Base-by-base conservation (phyloP, 2,113 vertebrate genomes). In the Lepisosteus oculatus region DNA sequence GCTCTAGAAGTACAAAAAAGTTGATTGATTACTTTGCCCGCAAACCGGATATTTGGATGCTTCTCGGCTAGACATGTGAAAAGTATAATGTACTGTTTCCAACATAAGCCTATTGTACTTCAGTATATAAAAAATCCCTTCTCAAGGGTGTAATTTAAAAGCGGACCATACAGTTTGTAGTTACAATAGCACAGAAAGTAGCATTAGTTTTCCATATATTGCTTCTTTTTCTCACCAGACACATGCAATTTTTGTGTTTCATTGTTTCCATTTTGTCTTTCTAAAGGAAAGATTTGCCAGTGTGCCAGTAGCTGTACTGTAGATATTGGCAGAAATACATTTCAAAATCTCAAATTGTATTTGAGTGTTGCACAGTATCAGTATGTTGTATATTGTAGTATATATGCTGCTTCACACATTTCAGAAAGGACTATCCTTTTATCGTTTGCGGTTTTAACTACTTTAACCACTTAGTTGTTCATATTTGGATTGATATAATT, bases 311-410 rank as follows among this genome's bases (percentile, higher is more conserved):
- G 51, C 69, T 77, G 55, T 78, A 72, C 74, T 75, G 77, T 79
- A 47, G 76, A 71, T 73, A 66, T 80, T 80, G 62, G 76, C 72
- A 72, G 73, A 79, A 77, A 43, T 55, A 66, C 78, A 82, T 68
- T 77, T 65, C 41, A 12, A 70, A 67, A 77, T 72, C 72, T 79
- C 76, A 65, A 75, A 43, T 77, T 78, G 73, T 84, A 83, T 77
- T 77, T 70, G 85, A 85, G 81, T 89, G 78, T 84, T 76, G 79
- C 88, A 84, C 83, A 86, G 84, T 88, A 81, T 85, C 80, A 15
- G 80, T 87, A 81, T 82, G 77, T 88, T 84, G 80, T 88, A 81
- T 85, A 79, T 62, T 74, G 67, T 82, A 78, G 71, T 65, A 73
- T 83, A 67, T 73, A 69, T 80, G 86, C 84, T 86, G 87, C 86